Conservation (phyloP, 2,888 invertebrate species). For the Lepetodrilus schrolli region DNA sequence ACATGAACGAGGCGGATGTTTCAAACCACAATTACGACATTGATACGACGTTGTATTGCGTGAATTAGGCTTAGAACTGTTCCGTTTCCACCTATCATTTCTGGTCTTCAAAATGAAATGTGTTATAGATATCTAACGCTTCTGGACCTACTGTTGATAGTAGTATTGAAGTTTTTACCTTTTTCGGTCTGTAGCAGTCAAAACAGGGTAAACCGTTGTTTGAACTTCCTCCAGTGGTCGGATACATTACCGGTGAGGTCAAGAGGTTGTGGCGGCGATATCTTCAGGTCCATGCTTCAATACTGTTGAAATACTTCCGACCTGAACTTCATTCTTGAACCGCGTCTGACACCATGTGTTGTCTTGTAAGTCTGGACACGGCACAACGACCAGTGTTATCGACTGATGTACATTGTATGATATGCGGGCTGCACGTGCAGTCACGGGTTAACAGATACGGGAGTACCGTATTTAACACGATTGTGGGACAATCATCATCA, state of each 20-base stretch:
- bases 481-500: too few relatives aligned
- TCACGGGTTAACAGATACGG: too few relatives aligned
- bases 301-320: too few relatives aligned
- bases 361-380: background rate
- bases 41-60: background rate
- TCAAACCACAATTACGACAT: background rate
- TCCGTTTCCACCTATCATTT: too few relatives aligned
- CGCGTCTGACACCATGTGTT: too few relatives aligned
- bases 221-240: conserved; percentile 38
- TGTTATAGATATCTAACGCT: conserved; percentile 41
- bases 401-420: background rate
- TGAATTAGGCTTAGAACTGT: background rate
- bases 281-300: too few relatives aligned
- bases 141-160: conserved; percentile 33
- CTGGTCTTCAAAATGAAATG: conserved; percentile 28
- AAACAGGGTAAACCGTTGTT: conserved; percentile 37
- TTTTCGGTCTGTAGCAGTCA: conserved; percentile 32
- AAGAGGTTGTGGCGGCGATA: conserved; percentile 31
- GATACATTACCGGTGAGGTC: conserved; percentile 34
- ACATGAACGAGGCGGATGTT: too few relatives aligned
- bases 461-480: too few relatives aligned
- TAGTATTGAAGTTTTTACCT: conserved; percentile 30
- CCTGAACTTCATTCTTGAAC: too few relatives aligned
- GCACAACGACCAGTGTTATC: too few relatives aligned
- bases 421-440: background rate